These are phyloP conservation scores for Xylota segnis DNA, from an alignment of 2,888 invertebrate genomes.

Conservation along the genomic window DNA sequence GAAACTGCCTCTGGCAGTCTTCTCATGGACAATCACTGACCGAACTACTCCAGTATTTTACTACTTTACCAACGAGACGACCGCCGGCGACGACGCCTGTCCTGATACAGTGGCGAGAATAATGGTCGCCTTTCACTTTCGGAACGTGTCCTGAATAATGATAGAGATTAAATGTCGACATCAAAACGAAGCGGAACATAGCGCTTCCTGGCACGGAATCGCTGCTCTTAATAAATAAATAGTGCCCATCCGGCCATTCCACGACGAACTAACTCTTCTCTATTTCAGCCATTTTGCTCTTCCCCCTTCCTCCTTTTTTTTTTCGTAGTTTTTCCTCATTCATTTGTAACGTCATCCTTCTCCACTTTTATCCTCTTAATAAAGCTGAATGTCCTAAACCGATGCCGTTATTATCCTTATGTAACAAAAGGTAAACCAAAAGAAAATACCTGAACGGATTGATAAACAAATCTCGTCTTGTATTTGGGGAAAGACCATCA, in stretches of 20 bases:
- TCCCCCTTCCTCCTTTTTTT: neutral
- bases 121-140: constrained; percentile 63
- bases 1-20: constrained; percentile 30
- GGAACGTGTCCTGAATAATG: constrained; percentile 64
- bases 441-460: constrained; percentile 53
- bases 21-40: constrained; percentile 18
- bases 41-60: constrained; percentile 16
- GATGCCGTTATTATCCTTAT: constrained; percentile 41
- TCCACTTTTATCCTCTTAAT: constrained; percentile 50
- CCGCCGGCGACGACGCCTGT: neutral
- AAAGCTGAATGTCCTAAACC: constrained; percentile 21
- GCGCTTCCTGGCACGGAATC: constrained; percentile 36
- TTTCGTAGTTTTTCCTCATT: neutral
- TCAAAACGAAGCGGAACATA: constrained; percentile 14
- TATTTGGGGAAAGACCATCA: neutral
- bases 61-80: neutral
- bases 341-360: neutral
- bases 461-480: constrained; percentile 62
- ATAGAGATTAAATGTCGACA: constrained; percentile 50
- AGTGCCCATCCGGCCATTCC: constrained; percentile 5
- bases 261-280: constrained; percentile 6
- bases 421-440: constrained; percentile 39
- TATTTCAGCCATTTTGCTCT: constrained; percentile 1
- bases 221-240: constrained; percentile 61
- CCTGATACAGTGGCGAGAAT: constrained; percentile 33